Conservation (phyloP, 2,113 vertebrate species). For the Rhynchopsitta pachyrhyncha region DNA sequence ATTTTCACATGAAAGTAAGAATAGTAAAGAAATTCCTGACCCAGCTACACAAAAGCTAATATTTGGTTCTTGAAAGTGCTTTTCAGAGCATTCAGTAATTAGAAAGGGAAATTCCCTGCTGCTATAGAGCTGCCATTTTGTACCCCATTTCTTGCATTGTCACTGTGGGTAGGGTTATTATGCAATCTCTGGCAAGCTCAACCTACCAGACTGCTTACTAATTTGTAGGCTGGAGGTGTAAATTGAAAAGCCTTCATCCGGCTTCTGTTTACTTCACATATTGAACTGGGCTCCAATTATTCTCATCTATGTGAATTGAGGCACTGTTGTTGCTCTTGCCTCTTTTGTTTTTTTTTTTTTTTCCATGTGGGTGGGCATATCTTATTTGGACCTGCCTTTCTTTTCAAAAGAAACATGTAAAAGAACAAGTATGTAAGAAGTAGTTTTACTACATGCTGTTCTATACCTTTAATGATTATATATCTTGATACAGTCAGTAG, state of each 20-base stretch:
- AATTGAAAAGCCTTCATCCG: slow-evolving; percentile 55
- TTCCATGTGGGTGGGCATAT: slow-evolving; percentile 46
- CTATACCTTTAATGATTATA: not conserved
- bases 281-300: slow-evolving; percentile 47
- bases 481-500: not conserved
- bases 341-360: not conserved
- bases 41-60: not conserved
- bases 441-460: not conserved
- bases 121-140: slow-evolving; percentile 43
- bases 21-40: not conserved
- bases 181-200: slow-evolving; percentile 46
- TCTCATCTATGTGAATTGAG: slow-evolving; percentile 43
- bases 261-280: slow-evolving; percentile 59
- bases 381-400: not conserved
- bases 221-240: slow-evolving; percentile 65
- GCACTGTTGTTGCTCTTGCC: slow-evolving; percentile 50
- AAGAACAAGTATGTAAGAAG: not conserved
- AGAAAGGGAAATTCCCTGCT: slow-evolving; percentile 54
- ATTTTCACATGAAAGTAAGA: not conserved
- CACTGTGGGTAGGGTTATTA: slow-evolving; percentile 34
- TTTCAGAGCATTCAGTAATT: slow-evolving; percentile 20
- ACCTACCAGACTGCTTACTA: slow-evolving; percentile 42
- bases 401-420: not conserved
- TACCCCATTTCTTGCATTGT: not conserved
- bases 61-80: not conserved